phyloP scores from a whole-genome alignment of 2,113 vertebrate genomes.

The Castor canadensis region DNA sequence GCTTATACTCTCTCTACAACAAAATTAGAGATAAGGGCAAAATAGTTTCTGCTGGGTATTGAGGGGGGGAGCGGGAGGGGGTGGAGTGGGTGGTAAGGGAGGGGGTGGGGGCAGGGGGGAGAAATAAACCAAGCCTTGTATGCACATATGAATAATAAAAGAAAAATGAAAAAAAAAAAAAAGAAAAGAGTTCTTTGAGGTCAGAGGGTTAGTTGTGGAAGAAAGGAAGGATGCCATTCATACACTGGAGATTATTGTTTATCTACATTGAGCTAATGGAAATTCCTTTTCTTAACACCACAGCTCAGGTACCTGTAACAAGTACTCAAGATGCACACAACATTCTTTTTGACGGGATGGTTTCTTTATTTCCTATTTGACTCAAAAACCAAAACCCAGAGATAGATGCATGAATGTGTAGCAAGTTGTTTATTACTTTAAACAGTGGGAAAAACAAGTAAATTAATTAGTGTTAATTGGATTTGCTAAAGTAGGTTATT shows the following conservation, averaged over 20 bases:
- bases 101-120: too few species aligned
- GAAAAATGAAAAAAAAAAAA: too few species aligned
- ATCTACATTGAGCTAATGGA: neutral
- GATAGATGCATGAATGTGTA: neutral
- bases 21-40: too few species aligned
- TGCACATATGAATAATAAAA: too few species aligned
- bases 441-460: neutral
- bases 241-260: neutral
- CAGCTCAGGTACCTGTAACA: neutral
- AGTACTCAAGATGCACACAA: neutral
- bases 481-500: neutral
- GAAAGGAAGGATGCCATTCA: neutral
- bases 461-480: neutral
- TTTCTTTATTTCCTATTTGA: neutral
- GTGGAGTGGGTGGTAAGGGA: too few species aligned
- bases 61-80: too few species aligned
- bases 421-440: neutral
- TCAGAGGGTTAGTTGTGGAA: neutral
- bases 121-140: too few species aligned
- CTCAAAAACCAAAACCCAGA: neutral
- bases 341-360: neutral
- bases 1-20: too few species aligned
- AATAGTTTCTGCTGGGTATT: too few species aligned
- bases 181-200: neutral
- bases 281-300: neutral